Base-by-base conservation (phyloP, 2,113 vertebrate genomes). In the Cromileptes altivelis region DNA sequence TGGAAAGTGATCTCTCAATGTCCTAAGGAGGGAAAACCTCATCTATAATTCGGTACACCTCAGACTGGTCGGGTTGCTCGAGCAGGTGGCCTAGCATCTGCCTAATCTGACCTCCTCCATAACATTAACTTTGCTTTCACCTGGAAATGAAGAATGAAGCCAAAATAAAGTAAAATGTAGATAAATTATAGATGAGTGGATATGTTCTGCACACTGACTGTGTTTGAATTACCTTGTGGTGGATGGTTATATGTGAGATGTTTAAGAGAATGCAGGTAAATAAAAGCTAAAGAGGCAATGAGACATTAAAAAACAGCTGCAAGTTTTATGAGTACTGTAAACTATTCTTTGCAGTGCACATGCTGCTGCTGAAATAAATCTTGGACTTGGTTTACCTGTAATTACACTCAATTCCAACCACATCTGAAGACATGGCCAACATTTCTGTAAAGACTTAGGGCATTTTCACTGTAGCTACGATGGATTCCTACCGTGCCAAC, bases 1-100 rank as follows among this genome's bases (percentile, higher is more conserved):
- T 57, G 62, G 23, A 71, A 68, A 33, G n/a, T 72, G 75, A 83
- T 76, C 37, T 25, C 37, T 47, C 10, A 33, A 17, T 47, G 33
- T 70, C 65, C 33, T 11, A 21, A 52, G 53, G 27, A 23, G 9
- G 21, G 15, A 56, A 71, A 56, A 27, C 52, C 69, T 72, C 78
- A 49, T 40, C 10, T 73, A 56, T 73, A 53, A 62, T 73, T 72
- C 70, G 52, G 61, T 11, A 14, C 27, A 52, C 9, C 14, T 33
- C 52, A 63, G 19, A 49, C 18, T 33, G 50, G n/a, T 65, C 17
- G 11, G 15, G 5, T 18, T 58, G 30, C 14, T 23, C 40, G 30
- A 40, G 49, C 50, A 27, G 17, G 12, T 14, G 49, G 30, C 33
- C n/a, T 56, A 4, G 61, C 17, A 55, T 23, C 40, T 9, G n/a